Conservation (phyloP, 2,888 invertebrate species). For the Amblyjoppa proteus region DNA sequence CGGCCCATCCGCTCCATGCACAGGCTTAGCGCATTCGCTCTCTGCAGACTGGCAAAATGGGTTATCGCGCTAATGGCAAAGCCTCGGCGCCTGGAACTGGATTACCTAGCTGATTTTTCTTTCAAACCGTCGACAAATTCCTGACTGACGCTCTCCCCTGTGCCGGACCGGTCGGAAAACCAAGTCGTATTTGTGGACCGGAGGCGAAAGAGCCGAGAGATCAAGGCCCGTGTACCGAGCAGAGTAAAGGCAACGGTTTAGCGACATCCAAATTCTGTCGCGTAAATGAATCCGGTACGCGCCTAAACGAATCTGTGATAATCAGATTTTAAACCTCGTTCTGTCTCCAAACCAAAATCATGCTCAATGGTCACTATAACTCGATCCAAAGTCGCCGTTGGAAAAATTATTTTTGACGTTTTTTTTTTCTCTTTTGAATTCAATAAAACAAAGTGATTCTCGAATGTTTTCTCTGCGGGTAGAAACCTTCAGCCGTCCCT, state of each 20-base stretch:
- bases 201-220: neutral
- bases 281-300: too few species aligned
- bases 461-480: neutral
- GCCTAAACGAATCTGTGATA: too few species aligned
- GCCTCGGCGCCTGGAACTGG: slow-evolving; percentile 50
- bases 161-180: neutral
- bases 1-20: neutral
- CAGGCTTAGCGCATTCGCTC: slow-evolving; percentile 43
- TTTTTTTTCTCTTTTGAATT: neutral
- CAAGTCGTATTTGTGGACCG: slow-evolving; percentile 8
- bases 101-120: slow-evolving; percentile 54
- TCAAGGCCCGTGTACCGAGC: neutral
- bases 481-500: slow-evolving; percentile 24
- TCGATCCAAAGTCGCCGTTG: too few species aligned
- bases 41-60: slow-evolving; percentile 50
- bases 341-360: too few species aligned
- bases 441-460: neutral
- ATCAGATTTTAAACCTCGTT: too few species aligned
- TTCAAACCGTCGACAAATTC: slow-evolving; percentile 32
- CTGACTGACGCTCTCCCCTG: slow-evolving; percentile 41
- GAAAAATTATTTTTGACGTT: neutral
- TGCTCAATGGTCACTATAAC: too few species aligned
- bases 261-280: too few species aligned
- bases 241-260: too few species aligned
- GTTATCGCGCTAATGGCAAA: slow-evolving; percentile 64